Conservation (phyloP, 2,888 invertebrate genomes). For the Tenthredo scrophulariae region DNA sequence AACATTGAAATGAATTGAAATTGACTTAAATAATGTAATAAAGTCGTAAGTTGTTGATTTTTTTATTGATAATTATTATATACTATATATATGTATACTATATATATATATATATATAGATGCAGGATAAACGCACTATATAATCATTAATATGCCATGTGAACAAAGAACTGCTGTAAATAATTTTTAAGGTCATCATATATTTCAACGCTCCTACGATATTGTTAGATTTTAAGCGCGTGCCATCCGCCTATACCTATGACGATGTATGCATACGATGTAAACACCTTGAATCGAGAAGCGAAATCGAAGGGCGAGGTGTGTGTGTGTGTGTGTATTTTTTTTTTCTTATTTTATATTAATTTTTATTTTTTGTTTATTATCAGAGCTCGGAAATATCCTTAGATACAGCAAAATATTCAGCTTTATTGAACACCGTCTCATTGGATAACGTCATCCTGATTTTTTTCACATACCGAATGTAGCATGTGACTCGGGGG, state of each 20-base stretch:
- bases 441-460: neutral
- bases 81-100: too few species aligned
- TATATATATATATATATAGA: too few species aligned
- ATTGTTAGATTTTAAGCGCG: neutral
- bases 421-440: neutral
- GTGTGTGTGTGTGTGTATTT: neutral
- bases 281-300: neutral
- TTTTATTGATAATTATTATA: neutral
- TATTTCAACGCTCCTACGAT: neutral
- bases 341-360: too few species aligned
- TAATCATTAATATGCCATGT: constrained; percentile 7
- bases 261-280: neutral
- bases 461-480: neutral
- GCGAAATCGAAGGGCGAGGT: neutral
- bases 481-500: neutral
- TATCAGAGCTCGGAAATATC: neutral
- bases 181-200: constrained; percentile 62
- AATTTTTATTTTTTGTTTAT: neutral
- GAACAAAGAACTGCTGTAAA: constrained; percentile 63
- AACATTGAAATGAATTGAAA: neutral
- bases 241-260: neutral
- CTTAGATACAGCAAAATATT: neutral
- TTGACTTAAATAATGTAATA: neutral
- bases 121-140: neutral
- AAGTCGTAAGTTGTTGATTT: constrained; percentile 6